Evolutionary conservation across 1,140 invertebrate genomes (phyloP).

Genomic region (Sarcophaga peregrina): DNA sequence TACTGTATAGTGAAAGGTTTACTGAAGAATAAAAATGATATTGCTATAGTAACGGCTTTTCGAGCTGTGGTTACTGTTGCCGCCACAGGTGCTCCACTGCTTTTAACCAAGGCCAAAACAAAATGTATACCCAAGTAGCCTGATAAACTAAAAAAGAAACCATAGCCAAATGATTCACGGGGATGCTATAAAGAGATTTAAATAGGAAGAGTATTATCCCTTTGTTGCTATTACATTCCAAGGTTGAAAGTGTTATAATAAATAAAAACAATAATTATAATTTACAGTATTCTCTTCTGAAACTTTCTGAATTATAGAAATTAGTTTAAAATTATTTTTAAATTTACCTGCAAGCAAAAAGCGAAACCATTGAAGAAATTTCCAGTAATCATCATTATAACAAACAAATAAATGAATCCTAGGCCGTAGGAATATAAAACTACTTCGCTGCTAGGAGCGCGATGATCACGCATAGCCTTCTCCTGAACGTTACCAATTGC

Average conservation of each 20-base stretch:
- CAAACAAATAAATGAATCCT: conserved; percentile 85
- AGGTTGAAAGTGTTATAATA: not conserved
- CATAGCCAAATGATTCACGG: conserved; percentile 84
- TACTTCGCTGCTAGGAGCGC: conserved; percentile 89
- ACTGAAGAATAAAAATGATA: conserved; percentile 93
- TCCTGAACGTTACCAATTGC: conserved; percentile 97
- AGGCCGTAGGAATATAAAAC: conserved; percentile 93
- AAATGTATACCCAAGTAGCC: conserved; percentile 94
- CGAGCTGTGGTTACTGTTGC: conserved; percentile 90
- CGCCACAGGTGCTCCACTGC: conserved; percentile 88
- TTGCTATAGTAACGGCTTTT: conserved; percentile 91
- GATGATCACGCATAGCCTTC: conserved; percentile 87
- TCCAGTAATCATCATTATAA: conserved; percentile 80
- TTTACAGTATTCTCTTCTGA: too few species aligned
- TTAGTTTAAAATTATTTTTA: not conserved
- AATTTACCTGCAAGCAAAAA: conserved; percentile 81
- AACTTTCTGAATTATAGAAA: not conserved
- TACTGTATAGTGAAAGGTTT: conserved; percentile 95
- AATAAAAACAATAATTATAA: not conserved
- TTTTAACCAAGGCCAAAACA: conserved; percentile 87
- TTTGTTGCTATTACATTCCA: not conserved
- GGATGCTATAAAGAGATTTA: conserved; percentile 68
- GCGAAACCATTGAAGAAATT: conserved; percentile 79
- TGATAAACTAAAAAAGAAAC: conserved; percentile 85
- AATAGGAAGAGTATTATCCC: too few species aligned